Evolutionary conservation across 1,140 invertebrate species (phyloP), one percentile per base, ranked within the genome.

Genomic region (Aphidius gifuensis): DNA sequence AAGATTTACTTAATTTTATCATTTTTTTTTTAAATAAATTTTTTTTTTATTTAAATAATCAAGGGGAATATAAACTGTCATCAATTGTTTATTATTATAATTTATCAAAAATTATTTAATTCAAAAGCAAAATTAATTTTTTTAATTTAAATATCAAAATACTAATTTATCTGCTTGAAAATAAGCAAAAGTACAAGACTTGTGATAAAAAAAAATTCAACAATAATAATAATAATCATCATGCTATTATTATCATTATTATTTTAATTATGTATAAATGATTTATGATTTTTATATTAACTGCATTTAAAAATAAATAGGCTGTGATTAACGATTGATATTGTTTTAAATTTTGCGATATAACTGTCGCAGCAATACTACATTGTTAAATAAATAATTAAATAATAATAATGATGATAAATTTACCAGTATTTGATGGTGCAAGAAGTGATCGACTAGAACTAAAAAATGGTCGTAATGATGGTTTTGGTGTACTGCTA

Each of bases 401-500:
- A 32, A 9, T 44, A n/a, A 58, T 8, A 58, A 39, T 2, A 56
- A 32, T 44, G 40, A 32, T 32, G 23, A 32, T 32, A 44, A 69
- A 71, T 79, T 82, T 77, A 85, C 79, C 82, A 62, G 76, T 65
- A 51, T 77, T 65, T 48, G 74, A 70, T 40, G 76, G 80, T 8
- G 78, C 77, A 8, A 80, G 75, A 59, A 95, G 86, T 60, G 91
- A 92, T 64, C 90, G 82, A 72, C 91, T 92, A 73, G 92, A 92
- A 69, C 93, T 93, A 80, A 97, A 98, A 81, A 97, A 97, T 3
- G 95, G 95, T 69, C 94, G 85, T 60, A 98, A 82, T 66, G 93
- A 96, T 16, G 96, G 96, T 77, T 98, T 98, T 6, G 96, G 96
- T 49, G 94, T 97, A 61, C 96, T 98, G 51, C 92, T 92, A 68